A percentile compares a stretch with the other conserved stretches of the same genome.
phyloP scores from a whole-genome alignment of 2,797 vertebrate genomes.

The Melanotaenia parkinsoni region DNA sequence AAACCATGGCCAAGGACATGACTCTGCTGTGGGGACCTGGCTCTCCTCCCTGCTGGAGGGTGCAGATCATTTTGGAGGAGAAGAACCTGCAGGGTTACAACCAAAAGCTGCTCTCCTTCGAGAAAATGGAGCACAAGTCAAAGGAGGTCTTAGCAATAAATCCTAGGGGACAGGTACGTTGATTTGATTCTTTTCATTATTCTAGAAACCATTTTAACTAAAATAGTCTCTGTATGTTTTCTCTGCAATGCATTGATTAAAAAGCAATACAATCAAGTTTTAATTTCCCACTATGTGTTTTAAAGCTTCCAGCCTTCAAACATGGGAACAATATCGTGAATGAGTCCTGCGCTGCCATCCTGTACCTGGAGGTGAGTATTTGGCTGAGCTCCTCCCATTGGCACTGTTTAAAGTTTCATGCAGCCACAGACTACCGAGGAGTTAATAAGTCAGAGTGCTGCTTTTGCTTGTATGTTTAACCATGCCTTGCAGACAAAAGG shows the following conservation, averaged over 20 bases:
- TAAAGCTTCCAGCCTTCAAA: conserved; percentile 82
- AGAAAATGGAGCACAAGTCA: conserved; percentile 77
- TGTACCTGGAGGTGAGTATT: conserved; percentile 82
- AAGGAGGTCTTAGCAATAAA: conserved; percentile 75
- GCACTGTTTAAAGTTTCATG: conserved; percentile 1
- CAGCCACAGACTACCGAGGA: neutral
- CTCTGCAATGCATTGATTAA: neutral
- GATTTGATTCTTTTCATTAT: neutral
- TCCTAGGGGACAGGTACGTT: conserved; percentile 78
- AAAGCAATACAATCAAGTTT: conserved; percentile 14
- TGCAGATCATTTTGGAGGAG: conserved; percentile 81
- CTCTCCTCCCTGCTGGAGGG: conserved; percentile 82
- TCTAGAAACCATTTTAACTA: neutral
- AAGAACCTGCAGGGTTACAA: conserved; percentile 79
- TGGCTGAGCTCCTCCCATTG: neutral
- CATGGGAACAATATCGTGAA: conserved; percentile 71
- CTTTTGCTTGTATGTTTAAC: neutral
- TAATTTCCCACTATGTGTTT: neutral
- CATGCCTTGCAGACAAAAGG: neutral
- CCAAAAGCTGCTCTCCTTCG: conserved; percentile 64
- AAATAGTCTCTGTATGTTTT: neutral
- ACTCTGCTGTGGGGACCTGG: conserved; percentile 78
- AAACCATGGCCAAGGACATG: conserved; percentile 78
- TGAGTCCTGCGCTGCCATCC: conserved; percentile 78
- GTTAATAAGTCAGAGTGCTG: neutral